These are phyloP conservation scores for Pegoplata infirma DNA, from an alignment of 2,888 invertebrate species.

Conservation along the genomic window DNA sequence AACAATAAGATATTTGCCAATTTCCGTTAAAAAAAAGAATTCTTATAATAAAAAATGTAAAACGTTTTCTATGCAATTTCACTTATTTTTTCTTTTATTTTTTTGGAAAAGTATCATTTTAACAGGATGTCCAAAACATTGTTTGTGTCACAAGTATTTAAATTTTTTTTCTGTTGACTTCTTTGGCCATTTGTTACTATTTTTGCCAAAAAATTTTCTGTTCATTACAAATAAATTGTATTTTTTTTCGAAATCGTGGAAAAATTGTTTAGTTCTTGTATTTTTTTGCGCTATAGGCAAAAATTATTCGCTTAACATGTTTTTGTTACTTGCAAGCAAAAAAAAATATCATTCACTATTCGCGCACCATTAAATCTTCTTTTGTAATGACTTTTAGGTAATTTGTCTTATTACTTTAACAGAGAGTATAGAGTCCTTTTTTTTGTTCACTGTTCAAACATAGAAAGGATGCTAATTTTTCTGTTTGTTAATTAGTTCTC, in stretches of 20 bases:
- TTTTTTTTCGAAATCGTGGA: constrained; percentile 44
- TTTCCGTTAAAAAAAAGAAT: constrained; percentile 67
- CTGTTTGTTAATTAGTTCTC: constrained; percentile 58
- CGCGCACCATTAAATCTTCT: constrained; percentile 62
- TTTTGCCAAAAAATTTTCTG: constrained; percentile 52
- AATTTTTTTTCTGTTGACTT: constrained; percentile 62
- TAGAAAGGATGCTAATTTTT: constrained; percentile 53
- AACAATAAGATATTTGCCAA: constrained; percentile 70
- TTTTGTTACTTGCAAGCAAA: not conserved
- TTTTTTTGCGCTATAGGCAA: constrained; percentile 6
- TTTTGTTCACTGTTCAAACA: not conserved
- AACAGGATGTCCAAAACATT: constrained; percentile 75
- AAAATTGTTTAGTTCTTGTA: constrained; percentile 8
- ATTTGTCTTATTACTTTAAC: constrained; percentile 61
- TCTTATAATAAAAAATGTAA: constrained; percentile 42
- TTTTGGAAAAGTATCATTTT: constrained; percentile 67
- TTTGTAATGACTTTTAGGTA: constrained; percentile 59
- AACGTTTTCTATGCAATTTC: constrained; percentile 21
- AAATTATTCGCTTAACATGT: constrained; percentile 32
- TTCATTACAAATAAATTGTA: constrained; percentile 56
- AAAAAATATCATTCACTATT: constrained; percentile 54
- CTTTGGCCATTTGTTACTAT: constrained; percentile 71
- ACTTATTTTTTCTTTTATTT: too few species aligned
- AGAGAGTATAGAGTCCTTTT: constrained; percentile 33
- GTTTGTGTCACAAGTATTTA: constrained; percentile 72